These are phyloP conservation scores for Drosophila monieri DNA, from an alignment of 2,888 invertebrate species.

Conservation along the genomic window DNA sequence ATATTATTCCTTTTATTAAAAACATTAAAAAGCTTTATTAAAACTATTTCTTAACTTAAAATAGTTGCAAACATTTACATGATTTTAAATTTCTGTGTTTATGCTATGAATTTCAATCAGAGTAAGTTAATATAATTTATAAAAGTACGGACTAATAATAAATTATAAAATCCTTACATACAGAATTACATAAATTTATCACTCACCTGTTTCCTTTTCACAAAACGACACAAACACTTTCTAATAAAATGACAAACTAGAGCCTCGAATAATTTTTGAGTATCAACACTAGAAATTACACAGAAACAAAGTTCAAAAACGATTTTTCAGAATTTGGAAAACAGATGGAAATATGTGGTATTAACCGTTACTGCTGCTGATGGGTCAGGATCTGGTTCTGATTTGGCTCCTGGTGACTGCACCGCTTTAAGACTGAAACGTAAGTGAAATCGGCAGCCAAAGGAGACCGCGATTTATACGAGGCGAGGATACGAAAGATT, in stretches of 20 bases:
- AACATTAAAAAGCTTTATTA: no score
- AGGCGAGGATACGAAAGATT: slow-evolving; percentile 75
- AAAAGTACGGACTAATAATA: no score
- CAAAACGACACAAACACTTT: slow-evolving; percentile 17
- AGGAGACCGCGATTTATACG: slow-evolving; percentile 80
- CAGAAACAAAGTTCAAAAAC: slow-evolving; percentile 35
- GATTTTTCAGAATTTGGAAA: slow-evolving; percentile 34
- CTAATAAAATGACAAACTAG: not conserved
- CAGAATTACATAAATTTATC: not conserved
- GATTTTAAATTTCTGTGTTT: no score
- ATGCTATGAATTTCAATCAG: no score
- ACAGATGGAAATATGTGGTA: slow-evolving; percentile 16
- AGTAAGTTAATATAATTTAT: no score
- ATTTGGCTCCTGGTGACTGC: slow-evolving; percentile 63
- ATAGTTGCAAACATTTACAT: no score
- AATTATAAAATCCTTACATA: no score
- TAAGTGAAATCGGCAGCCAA: slow-evolving; percentile 76
- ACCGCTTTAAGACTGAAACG: slow-evolving; percentile 79
- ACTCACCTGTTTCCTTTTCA: slow-evolving; percentile 20
- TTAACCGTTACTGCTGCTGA: slow-evolving; percentile 60
- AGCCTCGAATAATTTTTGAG: not conserved
- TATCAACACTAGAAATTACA: slow-evolving; percentile 45
- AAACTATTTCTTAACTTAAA: no score
- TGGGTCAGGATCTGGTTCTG: not conserved
- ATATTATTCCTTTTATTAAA: no score